Percentiles rank a stretch among this genome's conserved stretches.
These are phyloP conservation scores for Porphyrio hochstetteri DNA, from an alignment of 2,113 vertebrate species.

Conservation along the genomic window DNA sequence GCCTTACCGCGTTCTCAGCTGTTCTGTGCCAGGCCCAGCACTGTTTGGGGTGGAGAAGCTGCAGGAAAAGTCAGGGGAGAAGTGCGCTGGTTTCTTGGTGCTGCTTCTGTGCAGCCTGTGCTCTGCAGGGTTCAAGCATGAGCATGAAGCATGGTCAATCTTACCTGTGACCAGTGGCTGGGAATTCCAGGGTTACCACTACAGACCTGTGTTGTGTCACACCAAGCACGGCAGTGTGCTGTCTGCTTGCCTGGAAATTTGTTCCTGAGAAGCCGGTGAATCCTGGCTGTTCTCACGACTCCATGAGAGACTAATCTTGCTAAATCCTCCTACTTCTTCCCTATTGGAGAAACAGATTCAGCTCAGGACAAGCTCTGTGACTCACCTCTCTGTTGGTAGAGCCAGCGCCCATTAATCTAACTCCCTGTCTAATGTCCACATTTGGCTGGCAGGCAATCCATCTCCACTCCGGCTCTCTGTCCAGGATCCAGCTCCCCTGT, in stretches of 20 bases:
- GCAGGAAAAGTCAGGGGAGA: not conserved
- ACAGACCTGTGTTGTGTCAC: not conserved
- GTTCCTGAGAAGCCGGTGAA: conserved; percentile 20
- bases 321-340: conserved; percentile 50
- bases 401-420: conserved; percentile 66
- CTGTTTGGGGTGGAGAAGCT: not conserved
- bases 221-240: not conserved
- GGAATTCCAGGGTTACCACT: not conserved
- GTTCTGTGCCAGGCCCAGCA: not conserved
- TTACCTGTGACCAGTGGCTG: not conserved
- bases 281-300: conserved; percentile 42
- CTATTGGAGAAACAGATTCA: conserved; percentile 52
- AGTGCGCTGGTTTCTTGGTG: not conserved
- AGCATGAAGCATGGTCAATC: not conserved
- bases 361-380: conserved; percentile 59
- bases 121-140: not conserved
- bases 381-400: conserved; percentile 61
- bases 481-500: conserved; percentile 26
- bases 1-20: not conserved
- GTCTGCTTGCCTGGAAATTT: conserved; percentile 13
- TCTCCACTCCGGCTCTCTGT: conserved; percentile 19
- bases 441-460: conserved; percentile 59
- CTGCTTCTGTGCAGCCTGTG: not conserved
- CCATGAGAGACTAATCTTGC: conserved; percentile 37
- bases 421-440: conserved; percentile 44